These are phyloP conservation scores for Epinephelus awoara DNA, from an alignment of 2,797 vertebrate genomes.

Conservation along the genomic window DNA sequence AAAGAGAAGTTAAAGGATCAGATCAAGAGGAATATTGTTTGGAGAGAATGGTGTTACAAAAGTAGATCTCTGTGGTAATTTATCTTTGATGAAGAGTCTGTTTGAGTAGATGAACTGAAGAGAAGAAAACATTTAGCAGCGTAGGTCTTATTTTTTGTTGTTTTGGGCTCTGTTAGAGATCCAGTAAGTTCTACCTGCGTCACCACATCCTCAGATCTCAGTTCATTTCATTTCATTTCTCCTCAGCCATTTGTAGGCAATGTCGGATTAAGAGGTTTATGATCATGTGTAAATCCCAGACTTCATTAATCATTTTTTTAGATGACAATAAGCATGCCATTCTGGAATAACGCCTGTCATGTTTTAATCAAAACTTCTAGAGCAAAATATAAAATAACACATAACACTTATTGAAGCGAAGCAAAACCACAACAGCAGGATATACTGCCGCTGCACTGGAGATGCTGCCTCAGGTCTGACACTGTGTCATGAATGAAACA, in stretches of 20 bases:
- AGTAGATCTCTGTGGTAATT: no score
- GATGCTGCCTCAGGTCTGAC: not conserved
- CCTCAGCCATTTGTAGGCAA: not conserved
- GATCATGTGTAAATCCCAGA: not conserved
- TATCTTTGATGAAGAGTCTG: no score
- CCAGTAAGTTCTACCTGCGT: no score
- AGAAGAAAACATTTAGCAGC: no score
- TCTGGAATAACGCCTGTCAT: not conserved
- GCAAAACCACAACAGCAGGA: not conserved
- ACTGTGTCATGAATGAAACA: slow-evolving; percentile 20
- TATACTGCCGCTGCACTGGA: not conserved
- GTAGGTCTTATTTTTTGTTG: no score
- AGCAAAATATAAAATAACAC: not conserved
- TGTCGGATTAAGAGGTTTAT: not conserved
- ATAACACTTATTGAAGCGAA: not conserved
- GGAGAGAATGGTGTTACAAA: no score
- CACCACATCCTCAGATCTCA: no score
- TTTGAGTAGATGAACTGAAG: no score
- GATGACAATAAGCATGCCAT: not conserved
- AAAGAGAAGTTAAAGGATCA: no score
- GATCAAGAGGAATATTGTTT: no score
- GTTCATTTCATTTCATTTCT: no score
- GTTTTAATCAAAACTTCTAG: not conserved
- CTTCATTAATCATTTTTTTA: not conserved
- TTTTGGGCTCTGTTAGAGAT: no score